Percentiles rank a stretch among this genome's conserved stretches.
These are phyloP conservation scores for Centruroides vittatus DNA, from an alignment of 1,140 invertebrate genomes.

Conservation along the genomic window DNA sequence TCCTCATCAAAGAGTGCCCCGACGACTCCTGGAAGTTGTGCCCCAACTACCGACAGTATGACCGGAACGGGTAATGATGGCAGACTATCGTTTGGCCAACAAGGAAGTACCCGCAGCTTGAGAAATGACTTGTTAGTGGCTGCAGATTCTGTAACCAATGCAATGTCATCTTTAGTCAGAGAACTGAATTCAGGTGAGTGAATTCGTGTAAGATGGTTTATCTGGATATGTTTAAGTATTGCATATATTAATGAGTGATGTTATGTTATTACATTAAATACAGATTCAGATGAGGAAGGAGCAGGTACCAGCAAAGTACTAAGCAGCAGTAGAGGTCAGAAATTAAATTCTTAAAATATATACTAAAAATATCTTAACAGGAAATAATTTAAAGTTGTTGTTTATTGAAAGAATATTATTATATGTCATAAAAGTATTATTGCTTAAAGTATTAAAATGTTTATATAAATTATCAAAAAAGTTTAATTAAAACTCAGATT, in stretches of 20 bases:
- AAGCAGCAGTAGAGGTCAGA: constrained; percentile 12
- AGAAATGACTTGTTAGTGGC: constrained; percentile 67
- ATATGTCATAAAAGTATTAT: too few species aligned
- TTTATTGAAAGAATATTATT: neutral
- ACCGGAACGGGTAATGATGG: constrained; percentile 32
- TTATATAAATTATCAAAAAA: neutral
- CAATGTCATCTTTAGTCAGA: constrained; percentile 87
- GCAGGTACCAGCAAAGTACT: constrained; percentile 7
- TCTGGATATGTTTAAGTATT: neutral
- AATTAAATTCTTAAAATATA: neutral
- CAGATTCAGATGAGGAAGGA: constrained; percentile 9
- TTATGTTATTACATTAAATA: neutral
- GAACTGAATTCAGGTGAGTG: constrained; percentile 62
- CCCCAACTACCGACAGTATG: constrained; percentile 24
- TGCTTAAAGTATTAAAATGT: neutral
- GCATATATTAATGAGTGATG: neutral
- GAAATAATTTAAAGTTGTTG: neutral
- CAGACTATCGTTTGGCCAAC: constrained; percentile 23
- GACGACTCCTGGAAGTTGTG: constrained; percentile 45
- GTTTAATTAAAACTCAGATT: constrained; percentile 12
- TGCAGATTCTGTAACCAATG: constrained; percentile 88
- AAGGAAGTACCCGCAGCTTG: constrained; percentile 41
- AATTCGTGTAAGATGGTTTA: neutral
- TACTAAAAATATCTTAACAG: neutral
- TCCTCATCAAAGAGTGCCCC: constrained; percentile 47